Evolutionary conservation across 2,797 vertebrate species (phyloP), one percentile per base, ranked within the genome.

Genomic region (Denticeps clupeoides): DNA sequence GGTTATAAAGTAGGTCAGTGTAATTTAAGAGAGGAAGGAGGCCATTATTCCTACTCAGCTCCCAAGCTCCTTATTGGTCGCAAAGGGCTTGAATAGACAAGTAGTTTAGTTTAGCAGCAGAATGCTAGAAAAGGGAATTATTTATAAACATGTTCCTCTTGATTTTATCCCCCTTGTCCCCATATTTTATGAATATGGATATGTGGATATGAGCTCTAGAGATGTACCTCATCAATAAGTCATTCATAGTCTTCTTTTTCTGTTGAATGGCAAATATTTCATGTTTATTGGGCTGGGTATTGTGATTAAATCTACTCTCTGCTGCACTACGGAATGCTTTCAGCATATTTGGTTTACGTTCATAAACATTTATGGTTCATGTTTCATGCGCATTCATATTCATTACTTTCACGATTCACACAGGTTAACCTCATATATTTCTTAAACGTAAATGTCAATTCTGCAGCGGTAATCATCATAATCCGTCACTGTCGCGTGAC

Each of bases 11-110:
- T 62, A 59, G 68, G 58, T 63, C 58, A 47, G 22, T 5, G 46
- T 51, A 51, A 47, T 43, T 48, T 42, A 46, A 59, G 51, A 49
- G 52, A 45, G 47, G 41, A 49, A 29, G 40, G 50, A 57, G 43
- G 59, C 50, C 62, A 41, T 65, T 55, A 68, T 55, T 53, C 24
- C 51, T 43, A 47, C 53, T 56, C 57, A 51, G 56, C 53, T 63
- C 41, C 40, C 33, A 37, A 18, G 45, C 52, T 49, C 48, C 53
- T 56, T 60, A 63, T 49, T 46, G 37, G 51, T 32, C 29, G 15
- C 19, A 22, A 42, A 32, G 50, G 51, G 52, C 44, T 22, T 37
- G 51, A 58, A 62, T 65, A 51, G 45, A 45, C 44, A 51, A 61
- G 53, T 25, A 47, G 50, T 49, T 49, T n/a, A 16, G 38, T 35